Base-by-base conservation (phyloP, 2,888 invertebrate species). In the Hirtodrosophila alboralis region DNA sequence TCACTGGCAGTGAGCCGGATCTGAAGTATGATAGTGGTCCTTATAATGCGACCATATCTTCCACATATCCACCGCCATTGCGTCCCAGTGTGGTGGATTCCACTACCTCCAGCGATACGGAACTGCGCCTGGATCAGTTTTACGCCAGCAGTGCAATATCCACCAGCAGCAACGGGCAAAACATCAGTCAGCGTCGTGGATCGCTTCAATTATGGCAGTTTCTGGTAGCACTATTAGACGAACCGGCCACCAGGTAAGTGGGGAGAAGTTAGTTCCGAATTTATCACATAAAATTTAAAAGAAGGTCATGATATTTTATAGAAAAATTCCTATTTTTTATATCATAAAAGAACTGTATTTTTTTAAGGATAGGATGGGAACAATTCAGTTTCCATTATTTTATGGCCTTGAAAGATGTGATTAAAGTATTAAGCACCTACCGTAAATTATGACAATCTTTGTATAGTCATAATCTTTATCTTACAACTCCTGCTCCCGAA, bases 141-240 rank as follows among this genome's bases (percentile, higher is more conserved):
- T 90, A 90, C 52, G 79, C 88, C 3, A 85, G 78, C 62, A 88
- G 75, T 53, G 83, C 80, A 6, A 88, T 89, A 33, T 86, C 90
- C 30, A 88, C 86, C 1, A 88, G 87, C 68, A 80, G 80, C 47
- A 83, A 49, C 16, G 86, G 76, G 34, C 79, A 90, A 33, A 76
- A 89, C 26, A 84, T 87, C 4, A 92, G 92, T 63, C 93, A 93
- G 70, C 91, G 96, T n/a, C 92, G 97, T 26, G 97, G 97, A 0
- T 96, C 96, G 0, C 92, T 97, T 9, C 97, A 98, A 88, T 91
- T 98, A 48, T 98, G 98, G 98, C 98, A 98, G 91, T 98, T 98
- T 91, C 92, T 98, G 38, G 97, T 98, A 3, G 94, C 96, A 0
- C 91, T 96, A 4, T 89, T 96, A 34, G 95, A 94, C 79, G 94